phyloP scores from a whole-genome alignment of 2,888 invertebrate genomes.

The Chymomyza procnemis region DNA sequence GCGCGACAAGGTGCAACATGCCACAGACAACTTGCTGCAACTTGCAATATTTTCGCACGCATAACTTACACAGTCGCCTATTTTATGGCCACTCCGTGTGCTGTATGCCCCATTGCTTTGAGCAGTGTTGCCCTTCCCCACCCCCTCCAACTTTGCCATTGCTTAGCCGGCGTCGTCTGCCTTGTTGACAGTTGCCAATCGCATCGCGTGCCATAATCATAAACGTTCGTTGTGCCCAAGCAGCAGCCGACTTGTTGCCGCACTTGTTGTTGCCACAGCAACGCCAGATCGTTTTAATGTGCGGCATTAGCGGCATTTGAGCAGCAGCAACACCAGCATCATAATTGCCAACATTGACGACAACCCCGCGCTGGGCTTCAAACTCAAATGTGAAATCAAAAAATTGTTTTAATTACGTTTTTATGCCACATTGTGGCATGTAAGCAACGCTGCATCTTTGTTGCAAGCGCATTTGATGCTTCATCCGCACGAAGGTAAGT shows the following conservation, averaged over 20 bases:
- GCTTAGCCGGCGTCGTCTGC: constrained; percentile 6
- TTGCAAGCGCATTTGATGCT: neutral
- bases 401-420: constrained; percentile 29
- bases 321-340: neutral
- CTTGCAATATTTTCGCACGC: constrained; percentile 72
- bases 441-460: neutral
- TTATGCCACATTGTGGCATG: constrained; percentile 1
- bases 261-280: constrained; percentile 1
- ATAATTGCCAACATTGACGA: neutral
- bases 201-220: constrained; percentile 65
- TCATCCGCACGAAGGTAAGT: neutral
- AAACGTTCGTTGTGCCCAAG: constrained; percentile 39
- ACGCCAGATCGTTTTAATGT: constrained; percentile 21
- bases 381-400: constrained; percentile 15
- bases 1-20: constrained; percentile 35
- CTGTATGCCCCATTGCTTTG: constrained; percentile 25
- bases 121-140: constrained; percentile 1
- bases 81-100: neutral
- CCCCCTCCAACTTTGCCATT: no score
- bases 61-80: constrained; percentile 43
- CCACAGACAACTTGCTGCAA: constrained; percentile 12
- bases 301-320: constrained; percentile 25
- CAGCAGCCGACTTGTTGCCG: neutral
- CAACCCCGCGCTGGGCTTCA: neutral
- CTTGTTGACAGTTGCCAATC: constrained; percentile 54